phyloP scores from a whole-genome alignment of 1,140 invertebrate genomes.

The Babylonia areolata region DNA sequence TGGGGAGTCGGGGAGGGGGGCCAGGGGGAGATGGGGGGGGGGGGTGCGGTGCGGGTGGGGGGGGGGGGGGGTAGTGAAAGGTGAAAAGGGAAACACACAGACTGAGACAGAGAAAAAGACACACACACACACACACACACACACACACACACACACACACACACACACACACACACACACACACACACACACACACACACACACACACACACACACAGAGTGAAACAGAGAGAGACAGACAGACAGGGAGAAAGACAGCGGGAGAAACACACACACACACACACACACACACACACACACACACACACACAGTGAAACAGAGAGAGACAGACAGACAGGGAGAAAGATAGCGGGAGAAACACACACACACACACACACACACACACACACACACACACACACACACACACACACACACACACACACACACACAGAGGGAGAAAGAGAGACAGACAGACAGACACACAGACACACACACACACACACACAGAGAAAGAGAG shows the following conservation, averaged over 20 bases:
- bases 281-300: too few relatives aligned
- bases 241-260: too few relatives aligned
- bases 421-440: background rate
- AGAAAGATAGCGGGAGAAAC: background rate
- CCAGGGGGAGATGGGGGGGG: too few relatives aligned
- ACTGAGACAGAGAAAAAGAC: constrained; percentile 13
- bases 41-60: too few relatives aligned
- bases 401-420: constrained; percentile 17
- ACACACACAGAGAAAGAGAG: background rate
- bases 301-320: background rate
- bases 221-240: too few relatives aligned
- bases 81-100: too few relatives aligned
- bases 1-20: too few relatives aligned
- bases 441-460: background rate
- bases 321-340: background rate
- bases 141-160: background rate
- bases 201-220: too few relatives aligned
- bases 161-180: too few relatives aligned
- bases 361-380: background rate
- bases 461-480: background rate
- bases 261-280: too few relatives aligned
- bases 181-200: too few relatives aligned
- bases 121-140: constrained; percentile 25
- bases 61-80: too few relatives aligned
- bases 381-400: constrained; percentile 18